These are phyloP conservation scores for Tachysurus vachellii DNA, from an alignment of 2,113 vertebrate genomes.

Conservation along the genomic window DNA sequence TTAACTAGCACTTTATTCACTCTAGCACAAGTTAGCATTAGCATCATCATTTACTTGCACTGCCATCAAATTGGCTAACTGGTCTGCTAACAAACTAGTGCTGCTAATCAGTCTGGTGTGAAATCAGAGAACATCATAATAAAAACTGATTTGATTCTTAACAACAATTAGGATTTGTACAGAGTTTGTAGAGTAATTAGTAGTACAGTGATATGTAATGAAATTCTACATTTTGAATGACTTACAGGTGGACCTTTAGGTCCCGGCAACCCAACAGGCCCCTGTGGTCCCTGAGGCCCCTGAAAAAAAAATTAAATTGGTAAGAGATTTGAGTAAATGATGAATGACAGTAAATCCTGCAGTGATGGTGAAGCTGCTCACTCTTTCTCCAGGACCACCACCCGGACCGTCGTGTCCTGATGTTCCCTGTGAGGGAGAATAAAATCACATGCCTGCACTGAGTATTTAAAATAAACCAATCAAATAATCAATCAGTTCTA, in stretches of 20 bases:
- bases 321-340: too few species aligned
- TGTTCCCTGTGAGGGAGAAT: constrained; percentile 79
- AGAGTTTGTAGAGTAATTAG: too few species aligned
- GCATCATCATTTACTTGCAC: neutral
- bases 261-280: constrained; percentile 92
- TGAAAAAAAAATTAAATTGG: constrained; percentile 51
- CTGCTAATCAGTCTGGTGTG: neutral
- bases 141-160: neutral
- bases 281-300: constrained; percentile 96
- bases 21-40: neutral
- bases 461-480: neutral
- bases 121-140: neutral
- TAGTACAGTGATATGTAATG: neutral
- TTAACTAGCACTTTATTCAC: neutral
- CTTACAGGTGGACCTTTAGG: constrained; percentile 96
- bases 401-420: constrained; percentile 91
- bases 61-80: neutral
- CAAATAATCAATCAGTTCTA: neutral
- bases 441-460: neutral
- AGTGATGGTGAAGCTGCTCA: constrained; percentile 63
- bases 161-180: neutral
- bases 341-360: neutral
- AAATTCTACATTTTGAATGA: constrained; percentile 36
- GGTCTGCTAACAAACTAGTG: neutral
- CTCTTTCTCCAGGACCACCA: constrained; percentile 93